Percentiles rank a stretch among this genome's conserved stretches.
Conservation (phyloP, 1,140 invertebrate species). For the Drosophila lacteicornis region DNA sequence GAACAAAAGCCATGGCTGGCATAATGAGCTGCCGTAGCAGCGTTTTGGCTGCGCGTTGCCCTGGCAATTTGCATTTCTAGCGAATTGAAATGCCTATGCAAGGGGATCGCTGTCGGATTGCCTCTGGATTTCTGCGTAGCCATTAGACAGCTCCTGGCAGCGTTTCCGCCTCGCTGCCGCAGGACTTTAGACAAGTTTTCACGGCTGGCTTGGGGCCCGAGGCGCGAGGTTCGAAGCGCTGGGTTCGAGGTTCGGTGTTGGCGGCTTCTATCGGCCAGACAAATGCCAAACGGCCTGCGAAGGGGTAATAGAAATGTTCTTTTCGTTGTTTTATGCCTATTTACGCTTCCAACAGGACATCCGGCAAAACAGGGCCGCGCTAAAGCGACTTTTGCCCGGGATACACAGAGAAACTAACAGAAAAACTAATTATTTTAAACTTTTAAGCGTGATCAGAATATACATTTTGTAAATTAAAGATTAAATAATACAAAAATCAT, state of each 20-base stretch:
- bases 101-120: constrained; percentile 56
- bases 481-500: neutral
- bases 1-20: constrained; percentile 55
- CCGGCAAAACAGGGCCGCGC: constrained; percentile 76
- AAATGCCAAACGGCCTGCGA: constrained; percentile 24
- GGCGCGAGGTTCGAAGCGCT: neutral
- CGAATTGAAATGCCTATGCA: constrained; percentile 50
- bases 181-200: constrained; percentile 77
- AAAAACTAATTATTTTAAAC: neutral
- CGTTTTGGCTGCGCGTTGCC: constrained; percentile 65
- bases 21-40: constrained; percentile 64
- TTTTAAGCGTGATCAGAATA: too few relatives aligned
- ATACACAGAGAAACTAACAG: neutral
- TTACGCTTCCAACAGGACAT: constrained; percentile 82
- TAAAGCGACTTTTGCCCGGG: constrained; percentile 47
- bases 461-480: neutral
- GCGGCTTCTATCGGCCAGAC: constrained; percentile 33
- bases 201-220: constrained; percentile 54
- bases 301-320: constrained; percentile 80
- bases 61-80: constrained; percentile 70
- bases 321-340: constrained; percentile 84
- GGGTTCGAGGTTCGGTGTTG: constrained; percentile 7
- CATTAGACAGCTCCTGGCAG: constrained; percentile 78
- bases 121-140: constrained; percentile 66
- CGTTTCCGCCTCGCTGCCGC: constrained; percentile 63